Evolutionary conservation across 2,113 vertebrate species (phyloP), one percentile per base, ranked within the genome.

Genomic region (Phainopepla nitens): DNA sequence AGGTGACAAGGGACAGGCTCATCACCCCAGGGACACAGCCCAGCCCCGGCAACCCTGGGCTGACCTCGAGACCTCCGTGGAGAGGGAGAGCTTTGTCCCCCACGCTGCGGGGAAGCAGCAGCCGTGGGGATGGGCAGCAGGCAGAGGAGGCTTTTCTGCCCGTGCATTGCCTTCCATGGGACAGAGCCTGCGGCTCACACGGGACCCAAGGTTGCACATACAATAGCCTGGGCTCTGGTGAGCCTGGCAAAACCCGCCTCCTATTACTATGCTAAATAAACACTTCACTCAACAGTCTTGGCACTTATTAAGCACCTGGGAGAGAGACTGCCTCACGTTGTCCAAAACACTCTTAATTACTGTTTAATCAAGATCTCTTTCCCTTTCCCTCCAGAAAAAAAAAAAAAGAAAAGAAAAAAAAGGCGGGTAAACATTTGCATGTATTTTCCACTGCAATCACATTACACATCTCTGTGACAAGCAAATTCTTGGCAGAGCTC

Each of bases 311-410:
- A 97, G 94, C 97, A 97, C 97, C 97, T 95, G 90, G 81, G 92
- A 94, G 91, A 96, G 76, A 96, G 79, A 83, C 82, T 83, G 94
- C 93, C 82, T 95, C 3, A 3, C 61, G 66, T 94, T 94, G 85
- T 97, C 96, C 96, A 97, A 93, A 97, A 94, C 81, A 88, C 89
- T 94, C 96, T 93, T 96, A 96, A 97, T 97, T 97, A 96, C 93
- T 69, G 68, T 95, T 96, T 96, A 95, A 96, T 97, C 88, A 95
- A 97, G 97, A 96, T 85, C 85, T 94, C 92, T 87, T 94, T 90
- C 96, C 90, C 82, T 90, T 94, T 90, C 96, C 90, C 82, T 90
- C 79, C 65, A 89, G 85, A 61, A 90, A 78, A 69, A 80, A 47
- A 76, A 86, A 65, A 33, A 19, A 31, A 47, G 22, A 47, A 47